phyloP scores from a whole-genome alignment of 2,113 vertebrate species.

The Ursus arctos region DNA sequence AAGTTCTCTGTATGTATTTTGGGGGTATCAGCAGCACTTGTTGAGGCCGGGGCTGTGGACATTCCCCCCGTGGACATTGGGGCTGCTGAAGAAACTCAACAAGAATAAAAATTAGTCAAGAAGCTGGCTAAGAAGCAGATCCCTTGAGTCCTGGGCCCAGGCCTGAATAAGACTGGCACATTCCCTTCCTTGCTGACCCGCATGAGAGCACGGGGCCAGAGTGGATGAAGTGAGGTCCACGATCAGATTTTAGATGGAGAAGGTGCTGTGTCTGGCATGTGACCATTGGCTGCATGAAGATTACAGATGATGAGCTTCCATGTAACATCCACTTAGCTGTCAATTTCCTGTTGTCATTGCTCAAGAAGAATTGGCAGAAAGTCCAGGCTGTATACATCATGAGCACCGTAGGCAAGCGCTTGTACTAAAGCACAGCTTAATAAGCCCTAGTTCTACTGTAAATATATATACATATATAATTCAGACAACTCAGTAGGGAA shows the following conservation, averaged over 20 bases:
- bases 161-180: background rate
- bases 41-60: background rate
- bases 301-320: conserved; percentile 91
- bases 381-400: conserved; percentile 94
- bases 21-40: background rate
- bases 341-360: conserved; percentile 95
- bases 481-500: background rate
- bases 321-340: conserved; percentile 93
- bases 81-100: background rate
- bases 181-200: background rate
- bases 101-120: conserved; percentile 86
- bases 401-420: conserved; percentile 95
- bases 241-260: background rate
- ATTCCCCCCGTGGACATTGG: background rate
- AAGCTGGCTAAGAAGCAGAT: conserved; percentile 94
- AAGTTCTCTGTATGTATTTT: background rate
- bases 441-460: background rate
- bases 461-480: too few relatives aligned
- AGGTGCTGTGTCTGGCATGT: conserved; percentile 88
- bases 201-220: background rate
- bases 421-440: conserved; percentile 75
- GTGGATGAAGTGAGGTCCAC: background rate
- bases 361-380: conserved; percentile 96
- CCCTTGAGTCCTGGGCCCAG: background rate
- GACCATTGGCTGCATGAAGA: conserved; percentile 91